Evolutionary conservation across 2,888 invertebrate genomes (phyloP).

Genomic region (Bombylius major): DNA sequence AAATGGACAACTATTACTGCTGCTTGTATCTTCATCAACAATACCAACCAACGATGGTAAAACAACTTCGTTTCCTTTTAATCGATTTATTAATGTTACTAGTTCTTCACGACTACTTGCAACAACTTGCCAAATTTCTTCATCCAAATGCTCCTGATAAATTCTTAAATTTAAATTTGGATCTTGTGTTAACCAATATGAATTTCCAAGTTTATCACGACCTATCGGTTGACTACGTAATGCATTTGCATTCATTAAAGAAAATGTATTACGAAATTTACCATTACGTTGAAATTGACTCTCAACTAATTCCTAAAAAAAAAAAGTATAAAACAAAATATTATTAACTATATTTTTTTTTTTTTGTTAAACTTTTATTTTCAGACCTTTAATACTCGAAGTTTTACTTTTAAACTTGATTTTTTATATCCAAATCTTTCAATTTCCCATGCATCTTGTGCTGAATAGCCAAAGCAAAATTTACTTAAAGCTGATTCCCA

Average conservation of each 20-base stretch:
- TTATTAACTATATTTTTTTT: background rate
- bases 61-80: conserved; percentile 58
- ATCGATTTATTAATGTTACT: conserved; percentile 59
- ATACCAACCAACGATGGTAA: conserved; percentile 42
- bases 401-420: conserved; percentile 74
- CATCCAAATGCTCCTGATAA: conserved; percentile 91
- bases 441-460: conserved; percentile 91
- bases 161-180: conserved; percentile 78
- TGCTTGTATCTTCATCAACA: conserved; percentile 53
- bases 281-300: conserved; percentile 88
- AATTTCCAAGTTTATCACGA: conserved; percentile 75
- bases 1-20: conserved; percentile 37
- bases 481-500: conserved; percentile 87
- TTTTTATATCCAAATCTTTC: conserved; percentile 93
- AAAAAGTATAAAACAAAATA: background rate
- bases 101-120: conserved; percentile 77
- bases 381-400: conserved; percentile 75
- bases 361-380: background rate
- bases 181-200: conserved; percentile 91
- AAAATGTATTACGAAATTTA: conserved; percentile 82
- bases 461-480: conserved; percentile 80
- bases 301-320: conserved; percentile 68
- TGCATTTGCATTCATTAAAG: conserved; percentile 63
- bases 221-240: conserved; percentile 83
- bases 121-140: conserved; percentile 88